Conservation (phyloP, 2,888 invertebrate species). For the Epistrophe grossulariae region DNA sequence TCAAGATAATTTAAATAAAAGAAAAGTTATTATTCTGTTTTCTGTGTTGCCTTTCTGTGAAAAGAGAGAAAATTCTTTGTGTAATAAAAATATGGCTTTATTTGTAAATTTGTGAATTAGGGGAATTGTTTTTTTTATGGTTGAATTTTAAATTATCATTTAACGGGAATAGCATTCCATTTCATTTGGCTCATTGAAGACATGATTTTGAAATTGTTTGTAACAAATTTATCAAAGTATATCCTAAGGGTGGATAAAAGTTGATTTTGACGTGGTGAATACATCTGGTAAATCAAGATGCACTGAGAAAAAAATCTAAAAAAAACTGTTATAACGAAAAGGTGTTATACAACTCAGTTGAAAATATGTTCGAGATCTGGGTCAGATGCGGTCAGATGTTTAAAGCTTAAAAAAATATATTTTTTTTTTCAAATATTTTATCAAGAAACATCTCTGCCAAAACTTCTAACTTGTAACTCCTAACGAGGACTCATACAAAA, state of each 20-base stretch:
- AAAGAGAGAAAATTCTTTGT: neutral
- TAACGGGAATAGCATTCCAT: neutral
- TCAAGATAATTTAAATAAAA: slow-evolving; percentile 21
- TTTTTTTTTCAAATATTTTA: no score
- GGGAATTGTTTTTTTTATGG: neutral
- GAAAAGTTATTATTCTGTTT: neutral
- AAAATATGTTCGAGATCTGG: no score
- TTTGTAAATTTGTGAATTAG: neutral
- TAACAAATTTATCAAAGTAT: neutral
- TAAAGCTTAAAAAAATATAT: no score
- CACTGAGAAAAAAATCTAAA: no score
- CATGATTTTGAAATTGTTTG: neutral
- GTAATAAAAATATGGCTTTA: neutral
- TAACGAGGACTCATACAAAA: no score
- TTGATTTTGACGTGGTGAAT: no score
- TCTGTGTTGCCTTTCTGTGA: neutral
- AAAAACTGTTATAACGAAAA: no score
- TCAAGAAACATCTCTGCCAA: no score
- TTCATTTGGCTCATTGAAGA: neutral
- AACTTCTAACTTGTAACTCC: no score
- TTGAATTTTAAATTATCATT: neutral
- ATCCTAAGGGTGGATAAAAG: neutral
- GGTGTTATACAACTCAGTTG: no score
- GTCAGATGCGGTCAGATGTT: no score
- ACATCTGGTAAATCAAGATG: no score